Evolutionary conservation across 2,888 invertebrate genomes (phyloP).

Genomic region (Glaucopsyche alexis): DNA sequence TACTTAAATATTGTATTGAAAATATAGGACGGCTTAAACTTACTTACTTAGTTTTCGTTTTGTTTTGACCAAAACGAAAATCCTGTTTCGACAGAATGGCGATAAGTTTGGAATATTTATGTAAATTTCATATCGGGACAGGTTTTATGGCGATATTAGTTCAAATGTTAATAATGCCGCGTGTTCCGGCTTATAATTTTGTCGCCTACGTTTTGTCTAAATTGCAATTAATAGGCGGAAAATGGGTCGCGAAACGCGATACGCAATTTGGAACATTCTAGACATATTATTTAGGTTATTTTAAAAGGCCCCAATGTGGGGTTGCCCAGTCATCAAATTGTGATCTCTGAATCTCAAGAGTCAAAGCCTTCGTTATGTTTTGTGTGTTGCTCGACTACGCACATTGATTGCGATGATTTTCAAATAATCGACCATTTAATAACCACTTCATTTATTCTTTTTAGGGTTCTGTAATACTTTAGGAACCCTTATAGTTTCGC

Average conservation of each 20-base stretch:
- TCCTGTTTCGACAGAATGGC: slow-evolving; percentile 21
- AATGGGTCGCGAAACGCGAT: neutral
- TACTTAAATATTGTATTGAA: neutral
- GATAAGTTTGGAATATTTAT: neutral
- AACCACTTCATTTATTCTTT: too few relatives aligned
- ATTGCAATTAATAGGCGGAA: neutral
- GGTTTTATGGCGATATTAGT: slow-evolving; percentile 26
- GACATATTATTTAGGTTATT: neutral
- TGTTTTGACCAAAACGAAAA: slow-evolving; percentile 14
- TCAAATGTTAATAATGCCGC: slow-evolving; percentile 11
- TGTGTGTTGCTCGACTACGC: too few relatives aligned
- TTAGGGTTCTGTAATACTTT: too few relatives aligned
- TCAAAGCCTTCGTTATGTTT: too few relatives aligned
- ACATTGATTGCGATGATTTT: too few relatives aligned
- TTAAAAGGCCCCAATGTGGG: too few relatives aligned
- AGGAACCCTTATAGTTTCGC: too few relatives aligned
- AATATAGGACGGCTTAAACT: neutral
- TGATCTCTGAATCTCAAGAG: too few relatives aligned
- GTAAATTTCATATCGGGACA: slow-evolving; percentile 23
- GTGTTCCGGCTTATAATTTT: slow-evolving; percentile 17
- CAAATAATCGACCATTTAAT: too few relatives aligned
- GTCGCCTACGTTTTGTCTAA: slow-evolving; percentile 2
- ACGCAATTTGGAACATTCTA: neutral
- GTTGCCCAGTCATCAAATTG: too few relatives aligned
- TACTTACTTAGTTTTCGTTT: neutral